A percentile compares a stretch with the other conserved stretches of the same genome.
Conservation (phyloP, 2,113 vertebrate species). For the Gambusia affinis region DNA sequence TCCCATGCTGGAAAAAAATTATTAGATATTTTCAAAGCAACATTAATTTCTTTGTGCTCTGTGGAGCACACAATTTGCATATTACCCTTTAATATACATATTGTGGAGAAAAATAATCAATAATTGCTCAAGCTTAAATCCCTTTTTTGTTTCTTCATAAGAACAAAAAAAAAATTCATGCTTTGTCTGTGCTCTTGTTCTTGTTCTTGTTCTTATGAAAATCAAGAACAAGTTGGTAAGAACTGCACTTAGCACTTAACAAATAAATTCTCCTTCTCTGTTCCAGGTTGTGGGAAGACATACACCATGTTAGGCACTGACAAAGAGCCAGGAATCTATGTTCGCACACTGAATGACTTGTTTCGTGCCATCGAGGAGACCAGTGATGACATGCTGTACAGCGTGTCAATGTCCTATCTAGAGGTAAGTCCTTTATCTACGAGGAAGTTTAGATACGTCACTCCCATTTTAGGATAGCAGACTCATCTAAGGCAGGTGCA, state of each 20-base stretch:
- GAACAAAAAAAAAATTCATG: background rate
- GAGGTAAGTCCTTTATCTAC: constrained; percentile 80
- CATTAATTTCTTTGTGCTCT: background rate
- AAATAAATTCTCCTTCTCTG: background rate
- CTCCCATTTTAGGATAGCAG: background rate
- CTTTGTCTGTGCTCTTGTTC: background rate
- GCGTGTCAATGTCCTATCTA: constrained; percentile 92
- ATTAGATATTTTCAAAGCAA: background rate
- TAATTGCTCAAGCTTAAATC: background rate
- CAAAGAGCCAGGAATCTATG: constrained; percentile 89
- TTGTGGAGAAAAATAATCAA: background rate
- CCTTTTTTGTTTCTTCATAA: background rate
- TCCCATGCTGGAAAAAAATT: background rate
- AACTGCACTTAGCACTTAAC: too few relatives aligned
- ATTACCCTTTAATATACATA: background rate
- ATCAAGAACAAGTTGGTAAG: too few relatives aligned
- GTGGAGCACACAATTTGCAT: background rate
- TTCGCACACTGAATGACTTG: constrained; percentile 87
- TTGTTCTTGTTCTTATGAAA: too few relatives aligned
- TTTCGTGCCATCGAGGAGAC: constrained; percentile 90
- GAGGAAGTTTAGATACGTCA: background rate
- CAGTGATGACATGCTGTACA: constrained; percentile 87
- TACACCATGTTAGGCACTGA: constrained; percentile 95
- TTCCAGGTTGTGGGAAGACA: constrained; percentile 91
- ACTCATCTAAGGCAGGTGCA: background rate